Percentiles rank a stretch among this genome's conserved stretches.
Evolutionary conservation across 1,140 invertebrate genomes (phyloP).

Genomic region (Rhagoletis pomonella): DNA sequence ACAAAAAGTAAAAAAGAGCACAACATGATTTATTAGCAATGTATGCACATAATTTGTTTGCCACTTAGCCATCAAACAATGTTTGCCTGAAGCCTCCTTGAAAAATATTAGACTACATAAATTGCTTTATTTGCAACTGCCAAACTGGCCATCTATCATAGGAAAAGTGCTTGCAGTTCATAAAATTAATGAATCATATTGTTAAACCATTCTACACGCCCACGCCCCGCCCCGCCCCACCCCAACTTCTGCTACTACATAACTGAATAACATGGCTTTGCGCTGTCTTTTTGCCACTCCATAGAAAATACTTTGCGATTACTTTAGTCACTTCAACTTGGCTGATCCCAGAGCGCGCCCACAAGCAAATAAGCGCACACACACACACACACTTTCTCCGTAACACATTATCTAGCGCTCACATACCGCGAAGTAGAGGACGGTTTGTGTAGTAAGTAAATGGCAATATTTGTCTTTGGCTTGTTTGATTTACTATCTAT

Average conservation of each 20-base stretch:
- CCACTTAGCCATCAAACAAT: background rate
- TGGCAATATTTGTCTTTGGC: conserved; percentile 45
- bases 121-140: conserved; percentile 24
- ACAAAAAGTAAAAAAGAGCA: background rate
- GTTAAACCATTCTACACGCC: conserved; percentile 15
- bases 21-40: background rate
- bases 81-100: background rate
- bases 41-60: conserved; percentile 6
- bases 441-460: too few relatives aligned
- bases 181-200: conserved; percentile 23
- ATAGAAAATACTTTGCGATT: background rate
- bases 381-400: background rate
- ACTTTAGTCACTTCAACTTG: conserved; percentile 21
- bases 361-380: background rate
- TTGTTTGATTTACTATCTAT: conserved; percentile 51
- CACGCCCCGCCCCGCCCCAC: too few relatives aligned
- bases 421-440: background rate
- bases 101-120: conserved; percentile 8
- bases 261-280: background rate
- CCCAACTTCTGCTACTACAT: background rate
- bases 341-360: conserved; percentile 34
- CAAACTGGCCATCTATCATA: conserved; percentile 18
- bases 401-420: background rate
- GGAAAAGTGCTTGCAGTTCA: conserved; percentile 26
- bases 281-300: background rate